Base-by-base conservation (phyloP, 2,888 invertebrate genomes). In the Drosophila mayaguana region DNA sequence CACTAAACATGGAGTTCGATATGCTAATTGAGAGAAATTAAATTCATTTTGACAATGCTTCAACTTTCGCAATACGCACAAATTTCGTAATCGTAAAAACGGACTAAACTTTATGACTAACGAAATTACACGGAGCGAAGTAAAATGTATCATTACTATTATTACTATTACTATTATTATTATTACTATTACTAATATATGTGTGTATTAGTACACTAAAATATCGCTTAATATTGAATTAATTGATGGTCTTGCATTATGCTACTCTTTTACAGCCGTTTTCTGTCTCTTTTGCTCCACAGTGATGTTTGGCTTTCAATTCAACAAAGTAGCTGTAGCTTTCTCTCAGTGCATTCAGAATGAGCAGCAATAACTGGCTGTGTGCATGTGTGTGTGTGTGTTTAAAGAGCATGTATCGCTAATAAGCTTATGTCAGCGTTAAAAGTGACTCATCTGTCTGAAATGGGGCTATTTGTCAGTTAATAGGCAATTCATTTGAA, bases 391-490 rank as follows among this genome's bases (percentile, higher is more conserved):
- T 62, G 9, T 63, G 67, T 66, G 81, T 66, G 75, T 75, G 67
- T 59, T 79, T 20, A 22, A 34, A 53, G 36, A 67, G 72, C 79
- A 65, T 84, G 80, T 81, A 67, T 67, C 62, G 85, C 76, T 83
- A 84, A 83, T 84, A 79, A 76, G 83, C 85, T 87, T 81, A 85
- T 83, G 82, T 88, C 83, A 80, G 83, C 81, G 67, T 81, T 81
- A 83, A 86, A 83, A 83, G 68, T 86, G 75, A 86, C 81, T 86
- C 87, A 88, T 83, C 81, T 64, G 68, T 8, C 32, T 12, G 62
- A 72, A 78, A 74, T 74, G 71, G 67, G 60, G 64, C 67, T 59
- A 71, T 78, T 78, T 79, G 75, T 67, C 82, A 71, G 75, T 82
- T 84, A 84, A 89, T 89, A 70, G 88, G 72, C 89, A 82, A 84